Conservation (phyloP, 2,797 vertebrate species). For the Anableps anableps region DNA sequence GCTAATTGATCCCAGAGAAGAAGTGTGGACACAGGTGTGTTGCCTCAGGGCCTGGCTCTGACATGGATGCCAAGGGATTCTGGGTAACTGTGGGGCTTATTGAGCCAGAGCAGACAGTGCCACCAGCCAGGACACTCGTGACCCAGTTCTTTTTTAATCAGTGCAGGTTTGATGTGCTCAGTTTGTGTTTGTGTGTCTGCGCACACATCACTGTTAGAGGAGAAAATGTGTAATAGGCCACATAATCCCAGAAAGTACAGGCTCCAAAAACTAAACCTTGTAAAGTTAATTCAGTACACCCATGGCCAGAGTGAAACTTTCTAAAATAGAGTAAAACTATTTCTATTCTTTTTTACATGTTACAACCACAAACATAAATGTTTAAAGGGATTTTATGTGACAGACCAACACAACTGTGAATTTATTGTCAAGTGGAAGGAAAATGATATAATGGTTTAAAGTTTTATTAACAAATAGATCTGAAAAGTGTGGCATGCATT, state of each 20-base stretch:
- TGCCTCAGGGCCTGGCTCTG: slow-evolving; percentile 73
- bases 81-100: slow-evolving; percentile 66
- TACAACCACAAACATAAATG: not conserved
- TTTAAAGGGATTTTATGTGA: not conserved
- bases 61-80: slow-evolving; percentile 69
- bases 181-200: slow-evolving; percentile 32
- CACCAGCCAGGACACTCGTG: slow-evolving; percentile 65
- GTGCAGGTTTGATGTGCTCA: slow-evolving; percentile 57
- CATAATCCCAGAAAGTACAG: slow-evolving; percentile 33
- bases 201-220: slow-evolving; percentile 23
- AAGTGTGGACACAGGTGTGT: slow-evolving; percentile 81
- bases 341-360: not conserved
- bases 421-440: not conserved
- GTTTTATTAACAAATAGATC: not conserved
- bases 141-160: slow-evolving; percentile 77
- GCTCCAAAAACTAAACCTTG: slow-evolving; percentile 20
- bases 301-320: slow-evolving; percentile 1
- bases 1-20: slow-evolving; percentile 85
- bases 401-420: not conserved
- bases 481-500: not conserved
- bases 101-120: slow-evolving; percentile 61
- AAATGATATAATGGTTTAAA: not conserved
- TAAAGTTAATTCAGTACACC: slow-evolving; percentile 20
- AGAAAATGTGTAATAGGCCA: slow-evolving; percentile 36
- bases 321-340: not conserved